Percentiles rank a stretch among this genome's conserved stretches.
Evolutionary conservation across 2,113 vertebrate species (phyloP).

Genomic region (Dromiciops gliroides): DNA sequence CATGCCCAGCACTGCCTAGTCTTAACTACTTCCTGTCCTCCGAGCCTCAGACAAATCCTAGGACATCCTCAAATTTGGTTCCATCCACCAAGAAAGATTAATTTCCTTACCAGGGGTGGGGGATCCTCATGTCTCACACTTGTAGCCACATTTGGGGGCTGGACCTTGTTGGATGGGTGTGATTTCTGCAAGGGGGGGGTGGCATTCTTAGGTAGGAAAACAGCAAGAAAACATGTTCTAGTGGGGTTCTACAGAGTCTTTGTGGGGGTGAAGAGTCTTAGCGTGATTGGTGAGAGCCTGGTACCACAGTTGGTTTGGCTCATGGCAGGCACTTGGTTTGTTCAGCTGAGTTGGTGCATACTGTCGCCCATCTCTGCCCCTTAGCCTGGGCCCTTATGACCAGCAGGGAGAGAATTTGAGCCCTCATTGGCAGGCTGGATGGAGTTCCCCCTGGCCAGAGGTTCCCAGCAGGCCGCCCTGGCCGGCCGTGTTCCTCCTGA

Average conservation of each 20-base stretch:
- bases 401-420: slow-evolving; percentile 49
- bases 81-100: background rate
- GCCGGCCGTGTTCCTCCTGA: slow-evolving; percentile 50
- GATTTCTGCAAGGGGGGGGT: background rate
- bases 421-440: slow-evolving; percentile 41
- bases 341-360: background rate
- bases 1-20: background rate
- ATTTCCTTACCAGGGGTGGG: background rate
- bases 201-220: background rate
- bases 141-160: background rate
- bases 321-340: background rate
- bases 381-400: background rate
- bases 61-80: background rate
- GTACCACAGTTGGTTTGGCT: background rate
- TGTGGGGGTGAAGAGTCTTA: background rate
- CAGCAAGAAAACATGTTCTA: background rate
- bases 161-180: background rate
- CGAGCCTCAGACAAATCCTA: background rate
- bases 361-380: background rate
- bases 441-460: slow-evolving; percentile 5
- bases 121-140: background rate
- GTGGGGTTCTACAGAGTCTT: background rate
- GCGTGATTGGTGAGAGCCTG: background rate
- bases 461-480: slow-evolving; percentile 48
- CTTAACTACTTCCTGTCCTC: background rate